Evolutionary conservation across 2,797 vertebrate genomes (phyloP).

Genomic region (Bradypus variegatus): DNA sequence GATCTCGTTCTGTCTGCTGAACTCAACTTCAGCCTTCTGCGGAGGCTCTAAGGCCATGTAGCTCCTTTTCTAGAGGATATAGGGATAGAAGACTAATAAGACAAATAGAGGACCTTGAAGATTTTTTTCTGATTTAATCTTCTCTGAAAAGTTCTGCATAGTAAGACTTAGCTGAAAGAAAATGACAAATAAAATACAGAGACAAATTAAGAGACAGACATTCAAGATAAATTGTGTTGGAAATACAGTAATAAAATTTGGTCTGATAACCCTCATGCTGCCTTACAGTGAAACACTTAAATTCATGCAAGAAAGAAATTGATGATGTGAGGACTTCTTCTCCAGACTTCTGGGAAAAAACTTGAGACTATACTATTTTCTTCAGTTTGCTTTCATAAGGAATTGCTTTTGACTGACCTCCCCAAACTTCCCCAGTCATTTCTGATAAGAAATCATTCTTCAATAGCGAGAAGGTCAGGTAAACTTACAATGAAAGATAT

Average conservation of each 20-base stretch:
- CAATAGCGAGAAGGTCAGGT: slow-evolving; percentile 38
- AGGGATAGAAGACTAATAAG: neutral
- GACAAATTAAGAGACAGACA: slow-evolving; percentile 38
- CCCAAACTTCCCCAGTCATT: slow-evolving; percentile 27
- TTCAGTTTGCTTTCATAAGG: slow-evolving; percentile 41
- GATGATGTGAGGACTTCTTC: slow-evolving; percentile 42
- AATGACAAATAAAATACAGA: neutral
- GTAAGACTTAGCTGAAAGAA: slow-evolving; percentile 43
- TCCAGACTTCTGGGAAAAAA: slow-evolving; percentile 21
- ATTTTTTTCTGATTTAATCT: slow-evolving; percentile 5
- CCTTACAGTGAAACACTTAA: slow-evolving; percentile 58
- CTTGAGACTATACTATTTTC: slow-evolving; percentile 3
- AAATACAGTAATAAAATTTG: slow-evolving; percentile 53
- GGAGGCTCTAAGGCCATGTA: neutral
- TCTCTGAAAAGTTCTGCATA: slow-evolving; percentile 37
- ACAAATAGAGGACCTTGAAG: slow-evolving; percentile 3
- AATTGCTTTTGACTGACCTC: slow-evolving; percentile 24
- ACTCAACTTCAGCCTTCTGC: neutral
- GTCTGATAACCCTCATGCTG: slow-evolving; percentile 56
- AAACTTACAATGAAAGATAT: slow-evolving; percentile 31
- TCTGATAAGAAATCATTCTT: slow-evolving; percentile 49
- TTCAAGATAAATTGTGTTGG: slow-evolving; percentile 28
- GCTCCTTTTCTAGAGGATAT: slow-evolving; percentile 1
- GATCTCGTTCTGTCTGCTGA: neutral
- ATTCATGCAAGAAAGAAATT: slow-evolving; percentile 68